Base-by-base conservation (phyloP, 2,113 vertebrate species). In the Hippocampus barbouri region DNA sequence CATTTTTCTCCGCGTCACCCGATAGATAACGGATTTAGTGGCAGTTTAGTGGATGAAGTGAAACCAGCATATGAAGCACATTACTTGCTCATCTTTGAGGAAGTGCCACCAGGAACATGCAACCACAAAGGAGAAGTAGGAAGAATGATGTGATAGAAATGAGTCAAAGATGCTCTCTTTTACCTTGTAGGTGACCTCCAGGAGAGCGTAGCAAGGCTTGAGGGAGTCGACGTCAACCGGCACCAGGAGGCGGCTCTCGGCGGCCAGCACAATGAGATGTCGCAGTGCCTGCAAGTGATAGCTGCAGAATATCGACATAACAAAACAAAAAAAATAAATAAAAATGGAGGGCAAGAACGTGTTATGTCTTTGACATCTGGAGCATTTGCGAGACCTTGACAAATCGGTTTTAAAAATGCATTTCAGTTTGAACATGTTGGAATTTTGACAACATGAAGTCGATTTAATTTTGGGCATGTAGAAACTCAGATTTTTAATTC, bases 231-330 rank as follows among this genome's bases (percentile, higher is more conserved):
- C 97, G 0, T 99, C 96, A 64, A 99, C 93, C 0, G 97, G 97
- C 0, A 97, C 96, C 9, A 98, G 90, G 18, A 99, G 94, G n/a
- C 96, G 91, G 0, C 96, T 96, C 68, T 98, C 96, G 0, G 96
- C 95, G 0, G 97, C 97, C 77, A 98, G 89, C 34, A 99, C 97
- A 0, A 94, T 96, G 49, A 98, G 90, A 79, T 99, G 97, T 5
- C 97, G 92, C 68, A 98, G 86, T 11, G 97, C 97, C 92, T 99
- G 97, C 5, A 99, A 94, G 87, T 99, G 97, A 86, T 98, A 99
- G 72, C 97, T 99, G 88, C 0, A 59, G 4, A 8, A 27, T 12
- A 60, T 16, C n/a, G 21, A 54, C 53, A 27, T 12, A 30, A 66
- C n/a, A 77, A 65, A 43, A 51, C 0, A 34, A 34, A 34, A 34